A percentile compares a stretch with the other conserved stretches of the same genome.
These are phyloP conservation scores for Trissoscelio sp. DNA, from an alignment of 2,888 invertebrate species.

Conservation along the genomic window DNA sequence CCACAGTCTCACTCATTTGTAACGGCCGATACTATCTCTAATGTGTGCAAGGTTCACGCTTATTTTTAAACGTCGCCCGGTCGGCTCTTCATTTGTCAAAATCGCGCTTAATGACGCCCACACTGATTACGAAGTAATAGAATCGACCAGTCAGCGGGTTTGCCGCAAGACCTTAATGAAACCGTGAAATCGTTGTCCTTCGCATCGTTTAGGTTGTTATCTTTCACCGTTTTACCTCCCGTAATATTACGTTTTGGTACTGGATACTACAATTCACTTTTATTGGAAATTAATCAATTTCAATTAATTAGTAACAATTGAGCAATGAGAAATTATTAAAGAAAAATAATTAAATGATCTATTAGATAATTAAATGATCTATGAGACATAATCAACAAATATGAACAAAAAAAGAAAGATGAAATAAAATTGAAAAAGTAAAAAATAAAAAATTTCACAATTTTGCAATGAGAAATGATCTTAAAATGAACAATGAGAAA, in stretches of 20 bases:
- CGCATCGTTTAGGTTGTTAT: constrained; percentile 68
- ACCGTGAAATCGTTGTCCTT: constrained; percentile 73
- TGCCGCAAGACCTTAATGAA: constrained; percentile 71
- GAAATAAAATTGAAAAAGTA: too few species aligned
- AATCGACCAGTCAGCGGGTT: constrained; percentile 72
- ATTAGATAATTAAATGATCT: too few species aligned
- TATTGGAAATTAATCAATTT: too few species aligned
- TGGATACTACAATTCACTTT: too few species aligned
- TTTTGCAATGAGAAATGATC: too few species aligned
- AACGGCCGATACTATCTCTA: constrained; percentile 65
- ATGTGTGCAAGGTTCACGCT: constrained; percentile 68
- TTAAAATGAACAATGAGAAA: too few species aligned
- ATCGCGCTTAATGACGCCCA: constrained; percentile 77
- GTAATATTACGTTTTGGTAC: constrained; percentile 21
- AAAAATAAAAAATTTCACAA: too few species aligned
- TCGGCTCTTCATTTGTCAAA: constrained; percentile 77
- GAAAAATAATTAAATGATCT: too few species aligned
- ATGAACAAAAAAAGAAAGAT: too few species aligned
- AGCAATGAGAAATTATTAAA: too few species aligned
- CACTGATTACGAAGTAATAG: constrained; percentile 79
- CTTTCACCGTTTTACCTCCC: constrained; percentile 39
- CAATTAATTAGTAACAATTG: too few species aligned
- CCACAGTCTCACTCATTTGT: constrained; percentile 62
- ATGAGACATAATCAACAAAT: too few species aligned
- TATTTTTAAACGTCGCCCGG: constrained; percentile 72